Evolutionary conservation across 2,797 vertebrate genomes (phyloP).

Genomic region (Knipowitschia caucasica): DNA sequence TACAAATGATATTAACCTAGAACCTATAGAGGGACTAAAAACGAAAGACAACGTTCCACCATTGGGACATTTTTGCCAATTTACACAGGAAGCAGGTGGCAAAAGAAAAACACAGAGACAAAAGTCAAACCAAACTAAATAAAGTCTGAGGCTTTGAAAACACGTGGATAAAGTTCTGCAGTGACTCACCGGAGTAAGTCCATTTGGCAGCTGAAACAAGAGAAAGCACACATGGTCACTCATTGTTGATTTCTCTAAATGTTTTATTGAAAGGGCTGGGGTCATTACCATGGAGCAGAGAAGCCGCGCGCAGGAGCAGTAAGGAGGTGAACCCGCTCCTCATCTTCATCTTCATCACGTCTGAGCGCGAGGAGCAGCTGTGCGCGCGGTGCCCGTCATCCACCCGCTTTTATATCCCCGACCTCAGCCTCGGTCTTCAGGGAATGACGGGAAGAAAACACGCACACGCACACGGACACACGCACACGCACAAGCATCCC

Average conservation of each 20-base stretch:
- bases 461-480: conserved; percentile 44
- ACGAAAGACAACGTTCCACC: background rate
- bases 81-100: no score
- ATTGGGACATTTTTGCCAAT: no score
- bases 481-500: no score
- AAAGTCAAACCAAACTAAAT: no score
- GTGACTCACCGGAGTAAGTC: conserved; percentile 75
- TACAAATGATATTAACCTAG: no score
- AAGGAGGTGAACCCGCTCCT: conserved; percentile 17
- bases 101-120: no score
- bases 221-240: no score
- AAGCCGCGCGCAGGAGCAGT: conserved; percentile 37
- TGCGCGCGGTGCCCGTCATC: conserved; percentile 14
- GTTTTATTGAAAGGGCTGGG: no score
- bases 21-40: background rate
- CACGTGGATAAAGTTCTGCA: background rate
- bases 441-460: conserved; percentile 65
- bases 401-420: conserved; percentile 71
- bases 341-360: conserved; percentile 41
- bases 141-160: no score
- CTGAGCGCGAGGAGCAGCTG: conserved; percentile 22
- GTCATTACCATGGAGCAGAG: conserved; percentile 54
- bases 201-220: conserved; percentile 72
- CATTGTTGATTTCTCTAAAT: no score
- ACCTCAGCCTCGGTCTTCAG: conserved; percentile 44